phyloP scores from a whole-genome alignment of 1,140 invertebrate species.

The Wasmannia auropunctata region DNA sequence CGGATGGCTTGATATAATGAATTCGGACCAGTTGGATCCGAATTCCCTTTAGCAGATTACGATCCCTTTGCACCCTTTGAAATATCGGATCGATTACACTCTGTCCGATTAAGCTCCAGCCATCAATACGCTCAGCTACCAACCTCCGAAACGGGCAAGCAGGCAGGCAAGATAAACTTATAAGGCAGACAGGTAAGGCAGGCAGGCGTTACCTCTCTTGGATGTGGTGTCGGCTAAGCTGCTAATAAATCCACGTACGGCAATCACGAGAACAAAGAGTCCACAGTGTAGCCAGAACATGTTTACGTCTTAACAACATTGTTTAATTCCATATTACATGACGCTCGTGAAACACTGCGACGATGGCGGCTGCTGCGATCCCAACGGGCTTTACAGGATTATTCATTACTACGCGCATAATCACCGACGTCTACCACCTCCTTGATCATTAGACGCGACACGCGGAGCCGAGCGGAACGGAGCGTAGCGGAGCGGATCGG shows the following conservation, averaged over 20 bases:
- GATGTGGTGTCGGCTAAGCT: constrained; percentile 81
- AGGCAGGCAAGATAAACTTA: background rate
- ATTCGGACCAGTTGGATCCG: background rate
- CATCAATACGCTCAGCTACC: constrained; percentile 17
- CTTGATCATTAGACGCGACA: constrained; percentile 76
- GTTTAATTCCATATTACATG: constrained; percentile 85
- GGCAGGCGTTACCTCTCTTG: constrained; percentile 82
- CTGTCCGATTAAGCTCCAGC: constrained; percentile 6
- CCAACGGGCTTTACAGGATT: constrained; percentile 47
- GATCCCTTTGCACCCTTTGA: background rate
- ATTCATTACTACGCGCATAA: constrained; percentile 78
- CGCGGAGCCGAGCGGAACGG: constrained; percentile 59
- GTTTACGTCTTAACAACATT: constrained; percentile 86
- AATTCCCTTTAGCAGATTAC: background rate
- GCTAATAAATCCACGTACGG: constrained; percentile 84
- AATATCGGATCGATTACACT: background rate
- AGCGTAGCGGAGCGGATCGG: constrained; percentile 35
- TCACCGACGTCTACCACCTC: constrained; percentile 78
- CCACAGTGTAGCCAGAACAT: constrained; percentile 85
- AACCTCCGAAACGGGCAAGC: background rate
- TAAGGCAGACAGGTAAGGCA: constrained; percentile 25
- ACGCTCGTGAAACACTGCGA: constrained; percentile 82
- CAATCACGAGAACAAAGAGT: constrained; percentile 85
- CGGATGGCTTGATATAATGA: background rate
- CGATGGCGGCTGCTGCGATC: constrained; percentile 65